Percentiles rank a stretch among this genome's conserved stretches.
These are phyloP conservation scores for Sciurus vulgaris DNA, from an alignment of 2,797 vertebrate species.

Conservation along the genomic window DNA sequence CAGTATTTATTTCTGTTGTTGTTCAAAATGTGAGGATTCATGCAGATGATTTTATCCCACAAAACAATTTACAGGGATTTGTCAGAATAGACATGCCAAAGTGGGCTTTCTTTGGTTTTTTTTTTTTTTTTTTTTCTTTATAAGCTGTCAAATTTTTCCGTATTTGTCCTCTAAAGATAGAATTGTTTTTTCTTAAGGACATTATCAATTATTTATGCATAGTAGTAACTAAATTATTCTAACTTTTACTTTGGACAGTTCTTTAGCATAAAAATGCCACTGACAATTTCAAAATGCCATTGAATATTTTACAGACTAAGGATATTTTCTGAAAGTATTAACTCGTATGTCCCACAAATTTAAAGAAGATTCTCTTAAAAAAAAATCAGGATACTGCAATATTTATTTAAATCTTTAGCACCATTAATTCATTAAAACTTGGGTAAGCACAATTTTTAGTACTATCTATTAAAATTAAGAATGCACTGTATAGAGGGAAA, in stretches of 20 bases:
- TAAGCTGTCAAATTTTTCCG: conserved; percentile 33
- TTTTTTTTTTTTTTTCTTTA: no score
- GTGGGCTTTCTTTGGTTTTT: background rate
- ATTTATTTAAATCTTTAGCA: conserved; percentile 9
- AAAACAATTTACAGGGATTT: background rate
- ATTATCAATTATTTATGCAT: conserved; percentile 76
- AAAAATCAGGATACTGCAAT: background rate
- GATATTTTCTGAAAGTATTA: conserved; percentile 64
- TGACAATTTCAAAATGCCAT: conserved; percentile 70
- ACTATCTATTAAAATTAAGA: conserved; percentile 20
- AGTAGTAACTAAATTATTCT: conserved; percentile 72
- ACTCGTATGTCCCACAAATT: conserved; percentile 44
- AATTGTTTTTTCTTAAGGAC: conserved; percentile 41
- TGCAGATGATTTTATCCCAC: conserved; percentile 47
- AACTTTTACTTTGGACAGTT: conserved; percentile 66
- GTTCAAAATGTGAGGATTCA: conserved; percentile 53
- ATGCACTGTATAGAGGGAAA: background rate
- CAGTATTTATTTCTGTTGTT: conserved; percentile 50
- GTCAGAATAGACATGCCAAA: background rate
- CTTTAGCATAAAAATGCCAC: conserved; percentile 71
- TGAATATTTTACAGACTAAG: conserved; percentile 51
- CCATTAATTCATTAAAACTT: background rate
- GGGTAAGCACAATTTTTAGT: background rate
- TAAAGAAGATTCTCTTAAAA: conserved; percentile 24
- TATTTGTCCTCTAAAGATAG: conserved; percentile 7